Percentiles rank a stretch among this genome's conserved stretches.
Conservation (phyloP, 2,888 invertebrate species). For the Synanthedon formicaeformis region DNA sequence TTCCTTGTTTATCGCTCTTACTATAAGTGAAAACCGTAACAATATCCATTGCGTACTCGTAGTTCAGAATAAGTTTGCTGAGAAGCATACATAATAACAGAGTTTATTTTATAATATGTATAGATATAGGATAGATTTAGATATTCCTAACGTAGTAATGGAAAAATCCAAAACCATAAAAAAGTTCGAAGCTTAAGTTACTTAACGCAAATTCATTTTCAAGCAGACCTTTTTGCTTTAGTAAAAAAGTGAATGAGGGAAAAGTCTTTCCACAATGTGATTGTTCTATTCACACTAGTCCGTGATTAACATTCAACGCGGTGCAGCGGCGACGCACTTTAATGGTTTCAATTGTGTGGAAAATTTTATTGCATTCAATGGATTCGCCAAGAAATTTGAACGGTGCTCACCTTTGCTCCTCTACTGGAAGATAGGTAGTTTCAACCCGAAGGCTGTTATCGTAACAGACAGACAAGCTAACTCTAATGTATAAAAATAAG, state of each 20-base stretch:
- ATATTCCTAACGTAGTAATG: too few species aligned
- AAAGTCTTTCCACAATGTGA: constrained; percentile 45
- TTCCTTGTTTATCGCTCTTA: too few species aligned
- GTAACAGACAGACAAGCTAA: neutral
- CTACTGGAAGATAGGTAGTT: neutral
- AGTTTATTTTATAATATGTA: too few species aligned
- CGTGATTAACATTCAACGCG: constrained; percentile 57
- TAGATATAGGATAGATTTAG: too few species aligned
- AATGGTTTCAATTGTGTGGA: constrained; percentile 67
- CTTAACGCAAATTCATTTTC: constrained; percentile 1
- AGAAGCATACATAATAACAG: too few species aligned
- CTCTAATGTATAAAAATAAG: too few species aligned
- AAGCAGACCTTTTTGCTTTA: constrained; percentile 21
- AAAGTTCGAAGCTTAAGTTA: neutral
- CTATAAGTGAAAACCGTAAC: too few species aligned
- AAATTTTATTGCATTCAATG: constrained; percentile 66
- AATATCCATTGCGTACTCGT: too few species aligned
- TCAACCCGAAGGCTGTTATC: neutral
- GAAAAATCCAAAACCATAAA: neutral
- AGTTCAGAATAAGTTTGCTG: too few species aligned
- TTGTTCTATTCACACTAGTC: constrained; percentile 60
- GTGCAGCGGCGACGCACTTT: constrained; percentile 48
- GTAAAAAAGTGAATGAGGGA: constrained; percentile 29
- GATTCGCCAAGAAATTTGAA: constrained; percentile 6
- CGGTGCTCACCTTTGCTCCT: neutral